Conservation (phyloP, 2,797 vertebrate genomes). For the Gobio occitaniae region DNA sequence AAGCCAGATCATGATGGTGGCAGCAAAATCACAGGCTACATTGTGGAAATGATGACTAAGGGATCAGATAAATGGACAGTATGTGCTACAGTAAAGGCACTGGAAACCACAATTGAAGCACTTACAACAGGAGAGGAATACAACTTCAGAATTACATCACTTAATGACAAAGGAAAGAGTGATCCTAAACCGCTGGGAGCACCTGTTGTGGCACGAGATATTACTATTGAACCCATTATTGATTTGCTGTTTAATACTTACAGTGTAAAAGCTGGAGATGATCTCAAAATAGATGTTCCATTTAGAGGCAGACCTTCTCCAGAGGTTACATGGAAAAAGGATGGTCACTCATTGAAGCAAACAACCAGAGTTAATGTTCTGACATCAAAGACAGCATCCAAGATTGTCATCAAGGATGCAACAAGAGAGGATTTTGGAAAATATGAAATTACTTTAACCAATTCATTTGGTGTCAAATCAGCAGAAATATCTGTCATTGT, state of each 20-base stretch:
- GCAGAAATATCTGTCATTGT: conserved; percentile 86
- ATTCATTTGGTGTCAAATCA: conserved; percentile 82
- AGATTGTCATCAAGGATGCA: conserved; percentile 88
- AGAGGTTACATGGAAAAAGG: conserved; percentile 89
- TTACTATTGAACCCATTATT: conserved; percentile 85
- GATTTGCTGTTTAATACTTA: conserved; percentile 89
- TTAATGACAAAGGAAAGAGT: conserved; percentile 97
- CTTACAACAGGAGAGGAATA: conserved; percentile 90
- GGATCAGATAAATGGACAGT: conserved; percentile 90
- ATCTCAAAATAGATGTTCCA: conserved; percentile 94
- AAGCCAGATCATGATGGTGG: conserved; percentile 97
- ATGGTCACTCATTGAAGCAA: conserved; percentile 87
- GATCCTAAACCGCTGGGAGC: conserved; percentile 88
- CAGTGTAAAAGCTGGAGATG: conserved; percentile 89
- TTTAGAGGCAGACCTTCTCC: conserved; percentile 89
- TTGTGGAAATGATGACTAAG: conserved; percentile 93
- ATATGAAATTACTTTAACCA: conserved; percentile 88
- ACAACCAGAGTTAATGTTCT: conserved; percentile 91
- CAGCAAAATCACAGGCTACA: conserved; percentile 93
- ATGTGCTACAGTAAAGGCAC: conserved; percentile 87
- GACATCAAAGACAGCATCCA: conserved; percentile 85
- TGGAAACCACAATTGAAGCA: conserved; percentile 85
- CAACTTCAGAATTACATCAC: conserved; percentile 89
- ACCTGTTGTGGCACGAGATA: conserved; percentile 88
- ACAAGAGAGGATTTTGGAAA: conserved; percentile 86